Conservation (phyloP, 2,797 vertebrate genomes). For the Valencia hispanica region DNA sequence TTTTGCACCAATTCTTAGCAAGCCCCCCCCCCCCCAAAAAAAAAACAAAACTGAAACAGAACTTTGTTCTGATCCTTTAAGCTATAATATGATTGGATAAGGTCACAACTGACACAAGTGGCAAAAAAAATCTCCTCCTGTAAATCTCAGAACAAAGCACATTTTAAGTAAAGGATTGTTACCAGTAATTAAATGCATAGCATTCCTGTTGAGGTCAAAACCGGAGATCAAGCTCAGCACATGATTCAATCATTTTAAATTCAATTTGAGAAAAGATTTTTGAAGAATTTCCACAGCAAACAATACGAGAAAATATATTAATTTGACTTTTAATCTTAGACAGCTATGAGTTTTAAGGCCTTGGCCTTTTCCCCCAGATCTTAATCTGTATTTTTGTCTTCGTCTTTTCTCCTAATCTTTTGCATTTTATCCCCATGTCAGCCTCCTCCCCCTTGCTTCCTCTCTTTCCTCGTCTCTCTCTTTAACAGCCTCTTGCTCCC, state of each 20-base stretch:
- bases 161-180: not conserved
- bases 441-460: constrained; percentile 15
- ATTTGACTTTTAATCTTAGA: constrained; percentile 9
- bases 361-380: constrained; percentile 5
- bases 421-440: constrained; percentile 6
- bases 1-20: not conserved
- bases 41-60: not conserved
- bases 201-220: not conserved
- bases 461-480: constrained; percentile 15
- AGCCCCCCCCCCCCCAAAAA: too few relatives aligned
- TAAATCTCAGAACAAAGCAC: not conserved
- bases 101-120: not conserved
- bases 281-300: constrained; percentile 5
- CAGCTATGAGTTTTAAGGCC: not conserved
- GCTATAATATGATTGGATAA: not conserved
- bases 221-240: not conserved
- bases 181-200: not conserved
- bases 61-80: not conserved
- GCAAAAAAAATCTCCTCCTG: not conserved
- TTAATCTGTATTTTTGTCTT: constrained; percentile 6
- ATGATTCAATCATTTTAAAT: not conserved
- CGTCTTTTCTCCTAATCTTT: constrained; percentile 7
- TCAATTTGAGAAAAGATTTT: constrained; percentile 7
- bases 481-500: constrained; percentile 15
- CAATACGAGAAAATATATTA: constrained; percentile 6